phyloP scores from a whole-genome alignment of 2,888 invertebrate genomes.

The Diachrysia chrysitis region DNA sequence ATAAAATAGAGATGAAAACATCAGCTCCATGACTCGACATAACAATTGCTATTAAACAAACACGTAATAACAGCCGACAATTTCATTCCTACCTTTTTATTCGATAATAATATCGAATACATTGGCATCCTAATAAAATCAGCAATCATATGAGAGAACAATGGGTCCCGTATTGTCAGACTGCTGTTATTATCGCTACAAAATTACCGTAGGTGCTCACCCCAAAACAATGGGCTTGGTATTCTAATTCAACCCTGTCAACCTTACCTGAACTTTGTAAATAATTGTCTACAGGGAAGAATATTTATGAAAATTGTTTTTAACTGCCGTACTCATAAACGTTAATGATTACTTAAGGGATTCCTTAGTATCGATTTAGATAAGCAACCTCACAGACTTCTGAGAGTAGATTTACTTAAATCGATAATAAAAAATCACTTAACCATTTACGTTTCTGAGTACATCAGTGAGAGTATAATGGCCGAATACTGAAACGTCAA shows the following conservation, averaged over 20 bases:
- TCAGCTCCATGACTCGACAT: background rate
- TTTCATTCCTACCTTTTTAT: conserved; percentile 31
- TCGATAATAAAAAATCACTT: too few species aligned
- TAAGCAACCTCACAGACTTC: too few species aligned
- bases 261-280: conserved; percentile 50
- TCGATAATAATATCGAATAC: conserved; percentile 36
- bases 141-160: conserved; percentile 65
- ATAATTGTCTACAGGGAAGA: conserved; percentile 44
- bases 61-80: conserved; percentile 8
- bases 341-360: too few species aligned
- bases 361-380: too few species aligned
- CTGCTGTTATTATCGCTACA: conserved; percentile 61
- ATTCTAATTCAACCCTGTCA: conserved; percentile 64
- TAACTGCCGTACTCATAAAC: too few species aligned
- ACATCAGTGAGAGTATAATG: too few species aligned
- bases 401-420: too few species aligned
- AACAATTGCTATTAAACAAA: conserved; percentile 17
- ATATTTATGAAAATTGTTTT: conserved; percentile 24
- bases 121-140: conserved; percentile 67
- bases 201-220: conserved; percentile 63
- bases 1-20: background rate
- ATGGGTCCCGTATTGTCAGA: conserved; percentile 68
- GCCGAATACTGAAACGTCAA: too few species aligned
- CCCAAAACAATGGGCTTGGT: conserved; percentile 72
- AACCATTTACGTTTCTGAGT: too few species aligned